A percentile compares a stretch with the other conserved stretches of the same genome.
Conservation (phyloP, 2,797 vertebrate genomes). For the Aulostomus chinensis region DNA sequence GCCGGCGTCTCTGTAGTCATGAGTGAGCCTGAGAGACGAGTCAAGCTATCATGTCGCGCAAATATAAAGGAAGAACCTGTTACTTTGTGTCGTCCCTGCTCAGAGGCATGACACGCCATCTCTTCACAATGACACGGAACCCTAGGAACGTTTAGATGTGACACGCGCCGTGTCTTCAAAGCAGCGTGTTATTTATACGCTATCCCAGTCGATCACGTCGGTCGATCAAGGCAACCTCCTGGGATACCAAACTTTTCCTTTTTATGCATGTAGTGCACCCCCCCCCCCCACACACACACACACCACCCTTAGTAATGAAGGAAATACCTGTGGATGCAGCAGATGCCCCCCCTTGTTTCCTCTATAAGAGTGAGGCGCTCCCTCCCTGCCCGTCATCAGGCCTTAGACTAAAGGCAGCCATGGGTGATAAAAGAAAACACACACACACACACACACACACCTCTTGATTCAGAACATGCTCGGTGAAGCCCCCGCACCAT, state of each 20-base stretch:
- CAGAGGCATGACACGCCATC: too few relatives aligned
- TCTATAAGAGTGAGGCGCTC: constrained; percentile 39
- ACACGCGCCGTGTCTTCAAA: too few relatives aligned
- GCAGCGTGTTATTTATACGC: too few relatives aligned
- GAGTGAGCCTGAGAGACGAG: too few relatives aligned
- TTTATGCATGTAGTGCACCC: not conserved
- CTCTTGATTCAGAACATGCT: constrained; percentile 60
- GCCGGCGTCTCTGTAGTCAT: too few relatives aligned
- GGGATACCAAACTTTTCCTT: constrained; percentile 10
- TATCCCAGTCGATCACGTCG: too few relatives aligned
- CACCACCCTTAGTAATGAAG: constrained; percentile 29
- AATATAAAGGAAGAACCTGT: too few relatives aligned
- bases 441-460: constrained; percentile 30
- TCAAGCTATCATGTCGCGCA: too few relatives aligned
- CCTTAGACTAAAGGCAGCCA: constrained; percentile 59
- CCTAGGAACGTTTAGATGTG: too few relatives aligned
- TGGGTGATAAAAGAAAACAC: constrained; percentile 48
- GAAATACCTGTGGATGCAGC: constrained; percentile 24
- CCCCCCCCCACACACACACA: not conserved
- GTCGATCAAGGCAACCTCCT: constrained; percentile 1
- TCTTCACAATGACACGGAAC: too few relatives aligned
- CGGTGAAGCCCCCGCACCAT: constrained; percentile 57
- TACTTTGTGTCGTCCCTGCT: too few relatives aligned
- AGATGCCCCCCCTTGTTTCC: constrained; percentile 28
- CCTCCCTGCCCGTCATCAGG: constrained; percentile 58